A percentile compares a stretch with the other conserved stretches of the same genome.
phyloP scores from a whole-genome alignment of 2,888 invertebrate species.

The Neria commutata region DNA sequence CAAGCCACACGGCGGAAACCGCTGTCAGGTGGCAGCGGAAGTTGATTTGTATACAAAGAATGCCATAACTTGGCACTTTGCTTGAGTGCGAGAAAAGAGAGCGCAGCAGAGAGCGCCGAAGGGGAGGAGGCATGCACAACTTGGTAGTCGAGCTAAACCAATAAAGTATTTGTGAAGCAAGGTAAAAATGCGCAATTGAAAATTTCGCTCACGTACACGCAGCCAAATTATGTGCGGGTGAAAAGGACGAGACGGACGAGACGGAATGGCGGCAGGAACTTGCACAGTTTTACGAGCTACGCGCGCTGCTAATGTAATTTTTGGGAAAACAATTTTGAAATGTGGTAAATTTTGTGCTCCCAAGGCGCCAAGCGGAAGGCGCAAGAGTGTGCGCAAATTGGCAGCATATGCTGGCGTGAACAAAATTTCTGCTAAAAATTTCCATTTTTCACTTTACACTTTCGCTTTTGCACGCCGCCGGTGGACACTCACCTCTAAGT shows the following conservation, averaged over 20 bases:
- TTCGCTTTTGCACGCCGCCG: slow-evolving; percentile 3
- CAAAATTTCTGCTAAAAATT: no score
- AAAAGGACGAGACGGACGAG: not conserved
- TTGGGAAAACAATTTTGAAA: not conserved
- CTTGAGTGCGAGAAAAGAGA: not conserved
- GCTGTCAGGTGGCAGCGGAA: slow-evolving; percentile 37
- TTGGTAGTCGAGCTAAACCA: slow-evolving; percentile 21
- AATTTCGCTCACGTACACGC: slow-evolving; percentile 47
- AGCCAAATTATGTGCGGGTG: slow-evolving; percentile 44
- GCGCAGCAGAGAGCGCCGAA: not conserved
- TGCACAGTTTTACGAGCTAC: no score
- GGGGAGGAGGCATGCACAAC: not conserved
- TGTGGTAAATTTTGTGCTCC: not conserved
- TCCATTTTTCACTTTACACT: not conserved
- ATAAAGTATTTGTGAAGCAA: slow-evolving; percentile 32
- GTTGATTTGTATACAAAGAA: slow-evolving; percentile 49
- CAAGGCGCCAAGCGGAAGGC: not conserved
- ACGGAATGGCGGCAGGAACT: no score
- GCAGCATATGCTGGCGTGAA: no score
- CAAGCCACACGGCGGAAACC: slow-evolving; percentile 28
- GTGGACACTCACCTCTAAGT: slow-evolving; percentile 56
- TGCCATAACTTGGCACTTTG: slow-evolving; percentile 16
- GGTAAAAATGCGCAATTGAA: slow-evolving; percentile 27
- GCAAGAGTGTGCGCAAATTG: no score
- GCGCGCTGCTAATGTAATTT: no score